Conservation (phyloP, 2,797 vertebrate genomes). For the Pseudocheirus occidentalis region DNA sequence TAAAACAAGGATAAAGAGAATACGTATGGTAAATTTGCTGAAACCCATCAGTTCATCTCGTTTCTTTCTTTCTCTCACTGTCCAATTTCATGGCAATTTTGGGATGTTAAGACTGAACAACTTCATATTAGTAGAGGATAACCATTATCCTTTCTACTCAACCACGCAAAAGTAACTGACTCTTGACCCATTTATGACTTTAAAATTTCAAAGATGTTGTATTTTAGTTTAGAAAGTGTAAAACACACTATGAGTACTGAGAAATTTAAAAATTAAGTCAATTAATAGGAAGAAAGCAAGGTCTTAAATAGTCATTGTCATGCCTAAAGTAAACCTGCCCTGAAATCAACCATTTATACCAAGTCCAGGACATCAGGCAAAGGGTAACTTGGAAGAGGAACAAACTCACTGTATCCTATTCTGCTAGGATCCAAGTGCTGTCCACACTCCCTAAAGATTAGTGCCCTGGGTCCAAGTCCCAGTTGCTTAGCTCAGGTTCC, state of each 20-base stretch:
- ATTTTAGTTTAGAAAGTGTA: not conserved
- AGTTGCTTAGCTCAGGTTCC: not conserved
- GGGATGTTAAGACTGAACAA: not conserved
- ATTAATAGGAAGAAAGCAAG: not conserved
- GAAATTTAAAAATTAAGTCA: not conserved
- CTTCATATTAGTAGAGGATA: not conserved
- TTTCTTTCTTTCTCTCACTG: not conserved
- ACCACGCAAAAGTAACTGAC: not conserved
- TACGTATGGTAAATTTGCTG: not conserved
- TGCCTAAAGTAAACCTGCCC: not conserved
- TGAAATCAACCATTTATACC: not conserved
- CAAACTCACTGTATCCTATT: not conserved
- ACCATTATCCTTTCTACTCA: not conserved
- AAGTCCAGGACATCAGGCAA: not conserved
- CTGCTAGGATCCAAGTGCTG: not conserved
- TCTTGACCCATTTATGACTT: not conserved
- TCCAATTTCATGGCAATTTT: not conserved
- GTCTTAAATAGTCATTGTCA: not conserved
- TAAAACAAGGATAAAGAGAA: not conserved
- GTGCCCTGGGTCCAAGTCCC: not conserved
- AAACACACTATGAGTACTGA: not conserved
- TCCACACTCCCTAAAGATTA: not conserved
- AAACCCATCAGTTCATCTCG: not conserved
- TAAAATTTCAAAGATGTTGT: not conserved
- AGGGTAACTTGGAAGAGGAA: not conserved